Evolutionary conservation across 2,888 invertebrate species (phyloP), one percentile per base, ranked within the genome.

Genomic region (Gastracanthus pulcherrimus): DNA sequence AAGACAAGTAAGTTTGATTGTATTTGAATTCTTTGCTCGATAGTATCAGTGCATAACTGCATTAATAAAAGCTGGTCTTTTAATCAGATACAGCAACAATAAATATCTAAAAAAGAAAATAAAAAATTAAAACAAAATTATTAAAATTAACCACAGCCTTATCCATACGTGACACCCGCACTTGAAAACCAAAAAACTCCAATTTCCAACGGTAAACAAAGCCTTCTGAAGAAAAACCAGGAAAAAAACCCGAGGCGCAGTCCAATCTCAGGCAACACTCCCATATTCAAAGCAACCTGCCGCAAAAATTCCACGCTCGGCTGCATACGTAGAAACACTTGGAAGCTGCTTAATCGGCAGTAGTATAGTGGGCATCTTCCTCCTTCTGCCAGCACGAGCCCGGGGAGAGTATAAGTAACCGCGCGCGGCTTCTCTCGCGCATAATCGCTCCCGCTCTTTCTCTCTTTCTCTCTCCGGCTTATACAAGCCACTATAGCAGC

Each of bases 321-420:
- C 29, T 45, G 55, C 36, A 70, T 51, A 26, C 58, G 38, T 26
- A 69, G 69, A 69, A 76, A 76, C 76, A 66, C 66, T 67, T 16
- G 67, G 70, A 31, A 48, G 26, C n/a, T 36, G 64, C 77, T 78
- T 70, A 78, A 78, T 78, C 78, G 72, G 64, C 7, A 48, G 48
- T 19, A 45, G 45, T 19, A 51, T 19, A 36, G 64, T 38, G 3
- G 9, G 26, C 11, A n/a, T 26, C 60, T 29, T 67, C 26, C 58
- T 58, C 74, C 41, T 66, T 51, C 23, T 48, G 19, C 29, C 45
- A n/a, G 29, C 41, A 7, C 66, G 29, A 45, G 45, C 45, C 16
- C 31, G 34, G 7, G 5, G 29, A 31, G 60, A 60, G 31, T 31
- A 60, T 55, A 31, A 29, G 60, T 31, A 60, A 60, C n/a, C 31